These are phyloP conservation scores for Rhincodon typus DNA, from an alignment of 2,797 vertebrate species.

Conservation along the genomic window DNA sequence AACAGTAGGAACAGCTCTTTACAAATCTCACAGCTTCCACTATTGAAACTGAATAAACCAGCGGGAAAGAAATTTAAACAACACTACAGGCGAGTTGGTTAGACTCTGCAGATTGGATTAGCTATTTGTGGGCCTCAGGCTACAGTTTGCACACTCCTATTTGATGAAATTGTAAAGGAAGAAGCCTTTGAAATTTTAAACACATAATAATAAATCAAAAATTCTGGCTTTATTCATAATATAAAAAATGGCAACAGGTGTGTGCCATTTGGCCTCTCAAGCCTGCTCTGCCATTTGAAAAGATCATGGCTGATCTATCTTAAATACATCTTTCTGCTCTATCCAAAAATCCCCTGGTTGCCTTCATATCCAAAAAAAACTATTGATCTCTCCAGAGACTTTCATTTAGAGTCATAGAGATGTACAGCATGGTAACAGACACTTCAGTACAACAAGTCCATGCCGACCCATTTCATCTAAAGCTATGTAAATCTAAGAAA, in stretches of 20 bases:
- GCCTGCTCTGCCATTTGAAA: not conserved
- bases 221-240: not conserved
- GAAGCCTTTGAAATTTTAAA: not conserved
- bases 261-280: not conserved
- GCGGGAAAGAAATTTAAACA: not conserved
- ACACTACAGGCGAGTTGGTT: not conserved
- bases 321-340: not conserved
- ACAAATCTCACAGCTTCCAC: not conserved
- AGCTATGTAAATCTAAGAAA: not conserved
- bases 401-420: not conserved
- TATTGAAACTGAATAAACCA: not conserved
- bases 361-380: not conserved
- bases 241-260: not conserved
- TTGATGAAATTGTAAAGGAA: not conserved
- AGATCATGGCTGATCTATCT: not conserved
- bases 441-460: no score
- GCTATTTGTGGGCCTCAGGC: not conserved
- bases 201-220: not conserved
- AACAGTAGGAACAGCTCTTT: not conserved
- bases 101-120: not conserved
- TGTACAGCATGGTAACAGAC: no score
- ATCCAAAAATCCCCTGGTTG: not conserved
- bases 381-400: not conserved
- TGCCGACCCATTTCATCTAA: not conserved
- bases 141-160: not conserved